phyloP scores from a whole-genome alignment of 2,113 vertebrate species.

The Alces alces region DNA sequence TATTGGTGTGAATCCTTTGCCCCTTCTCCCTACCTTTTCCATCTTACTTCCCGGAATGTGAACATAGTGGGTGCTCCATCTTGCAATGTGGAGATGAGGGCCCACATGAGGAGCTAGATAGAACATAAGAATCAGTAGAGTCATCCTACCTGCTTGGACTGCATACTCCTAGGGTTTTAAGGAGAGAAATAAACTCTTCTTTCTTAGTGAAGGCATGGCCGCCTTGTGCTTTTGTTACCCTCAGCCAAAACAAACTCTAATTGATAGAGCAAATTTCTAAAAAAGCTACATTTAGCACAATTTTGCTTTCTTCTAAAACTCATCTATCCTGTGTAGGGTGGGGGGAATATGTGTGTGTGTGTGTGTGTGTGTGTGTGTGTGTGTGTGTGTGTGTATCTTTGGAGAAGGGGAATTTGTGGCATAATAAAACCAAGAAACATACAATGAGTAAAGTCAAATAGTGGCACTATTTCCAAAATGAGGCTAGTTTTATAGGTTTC shows the following conservation, averaged over 20 bases:
- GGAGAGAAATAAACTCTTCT: neutral
- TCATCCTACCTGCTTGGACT: neutral
- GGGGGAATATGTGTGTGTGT: neutral
- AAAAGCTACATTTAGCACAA: neutral
- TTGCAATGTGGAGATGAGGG: neutral
- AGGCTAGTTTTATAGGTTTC: neutral
- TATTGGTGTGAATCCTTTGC: neutral
- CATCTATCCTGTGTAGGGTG: neutral
- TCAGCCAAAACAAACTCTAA: neutral
- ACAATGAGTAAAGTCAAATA: neutral
- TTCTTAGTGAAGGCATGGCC: neutral
- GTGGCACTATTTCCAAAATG: constrained; percentile 27
- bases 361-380: neutral
- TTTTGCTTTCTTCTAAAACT: neutral
- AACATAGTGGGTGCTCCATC: neutral
- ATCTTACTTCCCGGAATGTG: neutral
- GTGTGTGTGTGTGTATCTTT: neutral
- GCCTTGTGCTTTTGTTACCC: neutral
- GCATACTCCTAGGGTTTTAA: neutral
- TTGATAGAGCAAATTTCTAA: neutral
- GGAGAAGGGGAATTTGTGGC: neutral
- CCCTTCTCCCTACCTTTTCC: neutral
- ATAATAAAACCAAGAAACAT: neutral
- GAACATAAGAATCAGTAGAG: neutral
- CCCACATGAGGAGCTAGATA: neutral